A percentile compares a stretch with the other conserved stretches of the same genome.
These are phyloP conservation scores for Epinotia bilunana DNA, from an alignment of 2,888 invertebrate species.

Conservation along the genomic window DNA sequence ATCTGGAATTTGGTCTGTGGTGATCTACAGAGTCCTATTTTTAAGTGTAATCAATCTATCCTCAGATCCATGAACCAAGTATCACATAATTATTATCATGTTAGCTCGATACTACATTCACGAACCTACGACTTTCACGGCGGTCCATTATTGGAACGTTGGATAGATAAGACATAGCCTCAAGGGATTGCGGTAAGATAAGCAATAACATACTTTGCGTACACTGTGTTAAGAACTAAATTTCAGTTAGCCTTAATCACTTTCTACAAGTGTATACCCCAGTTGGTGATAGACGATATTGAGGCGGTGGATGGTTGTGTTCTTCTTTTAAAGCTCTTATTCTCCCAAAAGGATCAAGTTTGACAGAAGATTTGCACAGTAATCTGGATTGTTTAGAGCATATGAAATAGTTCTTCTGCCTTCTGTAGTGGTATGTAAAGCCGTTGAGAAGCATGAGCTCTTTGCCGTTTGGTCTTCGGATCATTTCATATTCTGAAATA, in stretches of 20 bases:
- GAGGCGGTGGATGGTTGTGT: slow-evolving; percentile 18
- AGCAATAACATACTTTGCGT: no score
- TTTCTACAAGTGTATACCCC: slow-evolving; percentile 7
- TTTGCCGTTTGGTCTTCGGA: slow-evolving; percentile 10
- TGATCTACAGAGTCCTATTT: no score
- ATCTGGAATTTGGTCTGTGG: no score
- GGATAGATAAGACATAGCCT: no score
- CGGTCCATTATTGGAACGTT: no score
- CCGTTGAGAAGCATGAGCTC: slow-evolving; percentile 17
- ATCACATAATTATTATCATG: no score
- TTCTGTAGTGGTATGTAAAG: slow-evolving; percentile 19
- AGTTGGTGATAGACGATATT: background rate
- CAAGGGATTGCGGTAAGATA: no score
- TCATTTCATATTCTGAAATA: slow-evolving; percentile 26
- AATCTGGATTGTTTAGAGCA: slow-evolving; percentile 18
- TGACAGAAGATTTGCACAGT: slow-evolving; percentile 18
- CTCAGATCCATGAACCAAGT: no score
- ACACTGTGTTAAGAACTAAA: background rate
- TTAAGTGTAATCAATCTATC: no score
- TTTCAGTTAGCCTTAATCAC: background rate
- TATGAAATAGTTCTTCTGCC: slow-evolving; percentile 20
- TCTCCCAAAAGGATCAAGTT: slow-evolving; percentile 7
- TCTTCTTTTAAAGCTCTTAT: slow-evolving; percentile 20
- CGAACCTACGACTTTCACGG: no score
- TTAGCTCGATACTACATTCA: no score